Conservation (phyloP, 2,113 vertebrate species). For the Halichoerus grypus region DNA sequence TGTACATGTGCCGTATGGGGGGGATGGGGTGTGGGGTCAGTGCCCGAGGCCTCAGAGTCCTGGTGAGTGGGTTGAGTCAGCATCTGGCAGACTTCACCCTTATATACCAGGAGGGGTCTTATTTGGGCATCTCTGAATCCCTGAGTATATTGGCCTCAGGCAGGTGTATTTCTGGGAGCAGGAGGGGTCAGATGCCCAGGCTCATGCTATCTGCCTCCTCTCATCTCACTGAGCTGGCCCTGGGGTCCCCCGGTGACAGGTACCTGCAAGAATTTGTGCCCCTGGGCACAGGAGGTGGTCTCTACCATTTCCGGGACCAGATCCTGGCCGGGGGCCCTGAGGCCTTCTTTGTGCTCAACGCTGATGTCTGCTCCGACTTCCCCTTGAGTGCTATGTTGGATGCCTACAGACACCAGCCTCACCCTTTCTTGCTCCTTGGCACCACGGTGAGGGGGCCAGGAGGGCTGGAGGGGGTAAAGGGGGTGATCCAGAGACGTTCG, state of each 20-base stretch:
- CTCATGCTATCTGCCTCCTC: neutral
- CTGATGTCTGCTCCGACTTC: constrained; percentile 97
- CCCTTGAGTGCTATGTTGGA: constrained; percentile 95
- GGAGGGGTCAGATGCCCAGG: neutral
- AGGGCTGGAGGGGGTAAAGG: neutral
- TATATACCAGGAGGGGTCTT: neutral
- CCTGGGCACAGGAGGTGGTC: constrained; percentile 96
- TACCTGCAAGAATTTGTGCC: constrained; percentile 97
- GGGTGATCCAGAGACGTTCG: neutral
- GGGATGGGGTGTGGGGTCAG: neutral
- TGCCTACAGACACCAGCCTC: constrained; percentile 90
- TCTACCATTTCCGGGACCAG: constrained; percentile 99
- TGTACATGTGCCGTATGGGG: neutral
- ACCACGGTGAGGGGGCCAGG: constrained; percentile 91
- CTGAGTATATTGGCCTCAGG: neutral
- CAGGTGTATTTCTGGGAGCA: neutral
- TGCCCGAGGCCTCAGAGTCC: neutral
- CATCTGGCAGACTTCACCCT: neutral
- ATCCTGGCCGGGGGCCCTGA: constrained; percentile 95
- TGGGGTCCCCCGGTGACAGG: constrained; percentile 83
- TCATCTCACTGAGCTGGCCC: constrained; percentile 21
- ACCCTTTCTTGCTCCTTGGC: constrained; percentile 96
- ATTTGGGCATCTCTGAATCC: neutral
- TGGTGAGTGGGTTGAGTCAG: fast-evolving
- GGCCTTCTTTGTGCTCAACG: constrained; percentile 97